These are phyloP conservation scores for Leptinotarsa peninsularis DNA, from an alignment of 2,888 invertebrate species.

Conservation along the genomic window DNA sequence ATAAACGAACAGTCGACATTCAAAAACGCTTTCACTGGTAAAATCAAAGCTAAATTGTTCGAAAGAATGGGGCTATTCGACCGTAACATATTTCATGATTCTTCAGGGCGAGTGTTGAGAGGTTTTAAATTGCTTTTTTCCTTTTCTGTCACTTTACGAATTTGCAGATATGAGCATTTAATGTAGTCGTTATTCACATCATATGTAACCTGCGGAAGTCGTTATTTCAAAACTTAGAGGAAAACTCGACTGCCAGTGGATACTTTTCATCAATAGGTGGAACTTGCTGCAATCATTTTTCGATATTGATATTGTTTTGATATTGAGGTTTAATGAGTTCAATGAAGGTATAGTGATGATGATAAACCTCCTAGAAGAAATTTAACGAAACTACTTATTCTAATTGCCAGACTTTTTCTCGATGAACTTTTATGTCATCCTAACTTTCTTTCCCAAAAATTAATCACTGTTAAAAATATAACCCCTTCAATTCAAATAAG, in stretches of 20 bases:
- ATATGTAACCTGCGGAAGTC: constrained; percentile 22
- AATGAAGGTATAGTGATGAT: too few relatives aligned
- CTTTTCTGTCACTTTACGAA: constrained; percentile 21
- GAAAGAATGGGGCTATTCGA: constrained; percentile 52
- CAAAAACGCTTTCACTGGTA: constrained; percentile 37
- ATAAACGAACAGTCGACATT: constrained; percentile 50
- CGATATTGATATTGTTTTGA: too few relatives aligned
- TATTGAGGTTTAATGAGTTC: too few relatives aligned
- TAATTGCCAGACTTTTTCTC: too few relatives aligned
- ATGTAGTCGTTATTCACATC: constrained; percentile 35
- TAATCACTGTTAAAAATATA: too few relatives aligned
- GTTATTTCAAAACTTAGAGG: neutral
- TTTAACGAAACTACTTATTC: too few relatives aligned
- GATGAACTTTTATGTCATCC: too few relatives aligned
- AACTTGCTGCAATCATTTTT: too few relatives aligned
- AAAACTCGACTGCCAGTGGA: neutral
- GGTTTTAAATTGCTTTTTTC: constrained; percentile 37
- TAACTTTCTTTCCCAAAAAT: too few relatives aligned
- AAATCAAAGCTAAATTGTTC: constrained; percentile 35
- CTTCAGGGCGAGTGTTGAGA: constrained; percentile 39
- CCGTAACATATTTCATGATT: constrained; percentile 42
- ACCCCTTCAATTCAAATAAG: too few relatives aligned
- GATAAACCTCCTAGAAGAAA: too few relatives aligned
- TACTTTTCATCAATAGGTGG: too few relatives aligned
- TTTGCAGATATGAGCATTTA: constrained; percentile 42